Conservation (phyloP, 1,140 invertebrate genomes). For the Drosophila virilis region DNA sequence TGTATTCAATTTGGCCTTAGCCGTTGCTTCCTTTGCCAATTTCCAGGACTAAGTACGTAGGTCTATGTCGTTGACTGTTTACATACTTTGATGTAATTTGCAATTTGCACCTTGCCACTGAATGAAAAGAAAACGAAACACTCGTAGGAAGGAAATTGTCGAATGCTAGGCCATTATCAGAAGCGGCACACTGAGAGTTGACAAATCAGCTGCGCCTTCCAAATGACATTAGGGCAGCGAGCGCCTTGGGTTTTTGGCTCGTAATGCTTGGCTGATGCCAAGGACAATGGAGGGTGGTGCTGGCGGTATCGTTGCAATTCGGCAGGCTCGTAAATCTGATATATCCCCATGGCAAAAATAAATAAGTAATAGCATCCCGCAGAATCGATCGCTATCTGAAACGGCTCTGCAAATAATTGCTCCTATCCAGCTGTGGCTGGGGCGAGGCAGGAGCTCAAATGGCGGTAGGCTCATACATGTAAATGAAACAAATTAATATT, state of each 20-base stretch:
- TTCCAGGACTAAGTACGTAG: constrained; percentile 51
- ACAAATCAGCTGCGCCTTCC: constrained; percentile 72
- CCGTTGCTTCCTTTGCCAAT: constrained; percentile 59
- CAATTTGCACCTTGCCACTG: constrained; percentile 73
- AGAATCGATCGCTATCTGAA: constrained; percentile 63
- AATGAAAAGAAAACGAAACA: constrained; percentile 10
- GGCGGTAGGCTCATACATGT: constrained; percentile 15
- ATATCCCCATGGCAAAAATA: constrained; percentile 62
- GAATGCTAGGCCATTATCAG: constrained; percentile 65
- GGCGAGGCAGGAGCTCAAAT: neutral
- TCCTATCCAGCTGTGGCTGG: constrained; percentile 23
- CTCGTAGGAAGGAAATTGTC: constrained; percentile 67
- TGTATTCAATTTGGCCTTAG: constrained; percentile 79
- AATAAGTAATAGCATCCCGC: constrained; percentile 39
- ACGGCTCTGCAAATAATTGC: constrained; percentile 43
- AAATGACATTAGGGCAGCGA: constrained; percentile 64
- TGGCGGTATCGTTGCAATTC: constrained; percentile 43
- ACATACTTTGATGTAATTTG: constrained; percentile 79
- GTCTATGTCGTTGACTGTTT: constrained; percentile 59
- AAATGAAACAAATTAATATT: constrained; percentile 67
- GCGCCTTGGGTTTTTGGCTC: constrained; percentile 29
- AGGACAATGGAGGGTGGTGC: constrained; percentile 44
- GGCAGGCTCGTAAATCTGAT: constrained; percentile 65
- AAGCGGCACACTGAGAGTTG: constrained; percentile 45
- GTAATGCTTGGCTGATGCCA: constrained; percentile 62